phyloP scores from a whole-genome alignment of 2,113 vertebrate species.

The Nerophis lumbriciformis region DNA sequence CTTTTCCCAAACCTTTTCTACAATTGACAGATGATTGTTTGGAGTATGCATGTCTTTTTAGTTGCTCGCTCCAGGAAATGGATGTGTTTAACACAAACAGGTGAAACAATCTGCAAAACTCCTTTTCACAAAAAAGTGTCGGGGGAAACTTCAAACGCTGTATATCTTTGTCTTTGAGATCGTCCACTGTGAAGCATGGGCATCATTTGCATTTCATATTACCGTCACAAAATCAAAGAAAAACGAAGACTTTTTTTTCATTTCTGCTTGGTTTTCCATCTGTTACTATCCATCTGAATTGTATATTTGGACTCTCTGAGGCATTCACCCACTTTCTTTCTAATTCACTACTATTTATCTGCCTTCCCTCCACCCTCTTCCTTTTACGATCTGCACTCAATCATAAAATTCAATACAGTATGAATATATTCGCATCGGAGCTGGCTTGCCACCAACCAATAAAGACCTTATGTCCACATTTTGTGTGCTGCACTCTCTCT shows the following conservation, averaged over 20 bases:
- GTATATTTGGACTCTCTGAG: conserved; percentile 46
- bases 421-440: conserved; percentile 34
- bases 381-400: conserved; percentile 43
- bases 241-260: conserved; percentile 66
- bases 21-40: conserved; percentile 63
- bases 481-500: conserved; percentile 36
- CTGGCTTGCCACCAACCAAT: conserved; percentile 41
- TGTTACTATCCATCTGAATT: conserved; percentile 67
- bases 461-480: conserved; percentile 39
- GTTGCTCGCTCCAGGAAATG: conserved; percentile 48
- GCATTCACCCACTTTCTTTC: conserved; percentile 48
- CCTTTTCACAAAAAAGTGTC: conserved; percentile 44
- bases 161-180: conserved; percentile 56
- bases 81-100: conserved; percentile 64
- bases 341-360: conserved; percentile 50
- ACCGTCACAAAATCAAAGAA: conserved; percentile 67
- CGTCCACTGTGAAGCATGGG: conserved; percentile 57
- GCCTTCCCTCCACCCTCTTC: neutral
- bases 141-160: conserved; percentile 41
- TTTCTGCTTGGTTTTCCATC: conserved; percentile 71
- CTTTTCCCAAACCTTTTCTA: conserved; percentile 50
- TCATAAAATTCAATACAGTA: conserved; percentile 45
- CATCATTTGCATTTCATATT: conserved; percentile 68
- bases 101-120: conserved; percentile 55
- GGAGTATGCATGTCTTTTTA: conserved; percentile 49